A percentile compares a stretch with the other conserved stretches of the same genome.
Evolutionary conservation across 2,113 vertebrate species (phyloP).

Genomic region (Benitochromis conjunctus): DNA sequence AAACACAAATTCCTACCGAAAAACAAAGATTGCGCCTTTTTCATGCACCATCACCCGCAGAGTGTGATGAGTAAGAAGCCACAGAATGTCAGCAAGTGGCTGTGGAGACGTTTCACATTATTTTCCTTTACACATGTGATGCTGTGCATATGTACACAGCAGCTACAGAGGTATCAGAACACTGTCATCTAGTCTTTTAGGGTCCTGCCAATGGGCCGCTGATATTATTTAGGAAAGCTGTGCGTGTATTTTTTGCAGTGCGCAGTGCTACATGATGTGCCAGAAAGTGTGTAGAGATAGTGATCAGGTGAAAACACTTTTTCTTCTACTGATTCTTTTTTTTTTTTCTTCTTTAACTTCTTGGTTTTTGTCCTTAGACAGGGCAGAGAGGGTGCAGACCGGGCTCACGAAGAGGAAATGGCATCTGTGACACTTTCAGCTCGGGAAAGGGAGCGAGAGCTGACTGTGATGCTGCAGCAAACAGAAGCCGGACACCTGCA

Average conservation of each 20-base stretch:
- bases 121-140: not conserved
- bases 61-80: not conserved
- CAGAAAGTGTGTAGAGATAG: not conserved
- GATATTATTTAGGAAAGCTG: not conserved
- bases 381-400: conserved; percentile 82
- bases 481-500: conserved; percentile 86
- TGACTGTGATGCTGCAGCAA: conserved; percentile 87
- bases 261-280: not conserved
- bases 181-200: not conserved
- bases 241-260: not conserved
- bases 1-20: not conserved
- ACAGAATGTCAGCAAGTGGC: not conserved
- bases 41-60: not conserved
- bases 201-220: not conserved
- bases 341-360: not conserved
- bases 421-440: conserved; percentile 80
- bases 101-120: not conserved
- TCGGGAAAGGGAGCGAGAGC: conserved; percentile 83
- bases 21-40: not conserved
- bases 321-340: not conserved
- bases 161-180: not conserved
- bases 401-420: conserved; percentile 78
- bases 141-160: not conserved
- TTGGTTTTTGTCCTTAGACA: conserved; percentile 66
- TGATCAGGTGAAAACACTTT: not conserved